phyloP scores from a whole-genome alignment of 2,888 invertebrate genomes.

The Miltochrista miniata region DNA sequence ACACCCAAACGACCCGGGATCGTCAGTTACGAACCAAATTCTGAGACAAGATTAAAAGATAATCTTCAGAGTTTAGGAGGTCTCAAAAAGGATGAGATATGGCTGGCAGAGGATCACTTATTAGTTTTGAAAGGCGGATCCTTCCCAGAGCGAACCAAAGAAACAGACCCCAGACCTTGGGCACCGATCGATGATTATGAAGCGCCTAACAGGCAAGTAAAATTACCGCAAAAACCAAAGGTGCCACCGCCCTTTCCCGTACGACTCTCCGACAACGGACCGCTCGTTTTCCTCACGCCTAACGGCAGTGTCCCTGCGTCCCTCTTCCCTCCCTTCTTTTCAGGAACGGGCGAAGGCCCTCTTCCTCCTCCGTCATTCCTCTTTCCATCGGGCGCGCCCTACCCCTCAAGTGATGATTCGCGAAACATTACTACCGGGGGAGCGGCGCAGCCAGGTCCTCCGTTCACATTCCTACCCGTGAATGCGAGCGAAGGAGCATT shows the following conservation, averaged over 20 bases:
- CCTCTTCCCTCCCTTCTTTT: slow-evolving; percentile 86
- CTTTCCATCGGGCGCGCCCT: slow-evolving; percentile 83
- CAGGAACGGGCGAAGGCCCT: slow-evolving; percentile 84
- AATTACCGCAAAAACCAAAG: slow-evolving; percentile 91
- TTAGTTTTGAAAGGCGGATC: slow-evolving; percentile 92
- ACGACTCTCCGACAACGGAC: slow-evolving; percentile 93
- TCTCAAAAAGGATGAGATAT: slow-evolving; percentile 92
- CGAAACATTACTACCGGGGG: slow-evolving; percentile 87
- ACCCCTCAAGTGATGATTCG: slow-evolving; percentile 84
- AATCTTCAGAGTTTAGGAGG: slow-evolving; percentile 92
- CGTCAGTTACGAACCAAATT: slow-evolving; percentile 91
- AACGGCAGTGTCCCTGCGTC: slow-evolving; percentile 89
- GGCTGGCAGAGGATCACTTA: slow-evolving; percentile 95
- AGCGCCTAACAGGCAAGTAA: slow-evolving; percentile 92
- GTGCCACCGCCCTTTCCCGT: slow-evolving; percentile 97
- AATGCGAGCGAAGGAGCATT: slow-evolving; percentile 82
- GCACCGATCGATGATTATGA: slow-evolving; percentile 93
- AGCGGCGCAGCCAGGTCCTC: slow-evolving; percentile 85
- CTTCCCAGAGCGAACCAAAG: slow-evolving; percentile 83
- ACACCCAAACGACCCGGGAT: slow-evolving; percentile 90
- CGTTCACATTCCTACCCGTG: slow-evolving; percentile 85
- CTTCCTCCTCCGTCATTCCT: slow-evolving; percentile 82
- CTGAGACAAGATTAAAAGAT: slow-evolving; percentile 90
- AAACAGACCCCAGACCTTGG: slow-evolving; percentile 84
- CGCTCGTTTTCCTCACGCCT: slow-evolving; percentile 93